A percentile compares a stretch with the other conserved stretches of the same genome.
Evolutionary conservation across 1,140 invertebrate genomes (phyloP).

Genomic region (Nymphalis io): DNA sequence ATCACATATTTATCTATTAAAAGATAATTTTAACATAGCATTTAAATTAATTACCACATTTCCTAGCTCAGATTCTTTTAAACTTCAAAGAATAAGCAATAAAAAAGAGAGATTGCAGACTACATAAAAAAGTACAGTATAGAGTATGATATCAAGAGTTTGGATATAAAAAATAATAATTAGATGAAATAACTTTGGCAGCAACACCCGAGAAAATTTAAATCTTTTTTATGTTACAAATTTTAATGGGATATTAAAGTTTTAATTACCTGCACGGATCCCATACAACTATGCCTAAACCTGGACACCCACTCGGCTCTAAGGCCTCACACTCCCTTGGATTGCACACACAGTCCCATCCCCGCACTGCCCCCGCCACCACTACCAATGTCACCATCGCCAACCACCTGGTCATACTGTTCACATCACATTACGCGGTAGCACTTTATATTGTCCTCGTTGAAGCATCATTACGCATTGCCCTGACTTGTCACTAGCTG

Average conservation of each 20-base stretch:
- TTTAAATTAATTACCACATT: too few relatives aligned
- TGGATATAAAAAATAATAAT: too few relatives aligned
- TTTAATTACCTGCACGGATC: constrained; percentile 81
- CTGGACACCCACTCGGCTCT: constrained; percentile 82
- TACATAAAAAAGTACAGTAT: too few relatives aligned
- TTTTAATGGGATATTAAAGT: not conserved
- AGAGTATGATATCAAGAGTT: too few relatives aligned
- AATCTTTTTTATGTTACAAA: too few relatives aligned
- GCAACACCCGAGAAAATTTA: too few relatives aligned
- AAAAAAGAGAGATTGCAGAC: too few relatives aligned
- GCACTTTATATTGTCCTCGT: constrained; percentile 51
- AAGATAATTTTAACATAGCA: too few relatives aligned
- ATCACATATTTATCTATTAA: too few relatives aligned
- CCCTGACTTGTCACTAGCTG: constrained; percentile 8
- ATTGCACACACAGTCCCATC: constrained; percentile 82
- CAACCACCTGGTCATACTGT: constrained; percentile 67
- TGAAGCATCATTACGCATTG: constrained; percentile 27
- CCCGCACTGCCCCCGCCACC: constrained; percentile 59
- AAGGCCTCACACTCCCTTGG: constrained; percentile 82
- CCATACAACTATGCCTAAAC: constrained; percentile 82
- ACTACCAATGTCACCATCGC: constrained; percentile 69
- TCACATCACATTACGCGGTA: constrained; percentile 66
- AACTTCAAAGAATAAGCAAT: too few relatives aligned
- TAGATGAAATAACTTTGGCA: too few relatives aligned
- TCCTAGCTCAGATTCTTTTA: too few relatives aligned